phyloP scores from a whole-genome alignment of 92 coral and sea anemone species.

The Porites rus region DNA sequence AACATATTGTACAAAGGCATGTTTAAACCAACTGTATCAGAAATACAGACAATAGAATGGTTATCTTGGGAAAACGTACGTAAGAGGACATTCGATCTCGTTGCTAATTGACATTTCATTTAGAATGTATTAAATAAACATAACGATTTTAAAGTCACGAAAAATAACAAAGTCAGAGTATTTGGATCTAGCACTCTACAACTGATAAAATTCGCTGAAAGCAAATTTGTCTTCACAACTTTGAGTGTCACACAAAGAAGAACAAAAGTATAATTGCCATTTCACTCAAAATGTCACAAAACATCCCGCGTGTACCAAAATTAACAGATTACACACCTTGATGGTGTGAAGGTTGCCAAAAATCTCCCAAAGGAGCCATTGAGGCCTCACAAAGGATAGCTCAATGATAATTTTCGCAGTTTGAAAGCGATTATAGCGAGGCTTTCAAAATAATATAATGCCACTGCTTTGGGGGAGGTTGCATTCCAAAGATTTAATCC shows the following conservation, averaged over 20 bases:
- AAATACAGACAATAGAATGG: neutral
- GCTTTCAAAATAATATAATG: neutral
- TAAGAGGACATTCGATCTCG: neutral
- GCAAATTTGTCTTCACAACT: neutral
- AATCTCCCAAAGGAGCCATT: neutral
- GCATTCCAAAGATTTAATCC: slow-evolving; percentile 12
- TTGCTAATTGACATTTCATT: slow-evolving; percentile 22
- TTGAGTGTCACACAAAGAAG: neutral
- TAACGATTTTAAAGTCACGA: neutral
- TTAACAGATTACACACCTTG: slow-evolving; percentile 8
- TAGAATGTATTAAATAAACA: slow-evolving; percentile 3
- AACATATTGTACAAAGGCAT: slow-evolving; percentile 3
- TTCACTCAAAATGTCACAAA: slow-evolving; percentile 3
- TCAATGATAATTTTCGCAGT: neutral
- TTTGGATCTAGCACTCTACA: neutral
- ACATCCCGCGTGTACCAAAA: slow-evolving; percentile 27
- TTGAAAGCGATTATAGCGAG: neutral
- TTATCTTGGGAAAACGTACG: neutral
- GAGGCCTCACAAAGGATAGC: neutral
- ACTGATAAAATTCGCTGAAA: neutral
- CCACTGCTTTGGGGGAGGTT: neutral
- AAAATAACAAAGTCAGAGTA: slow-evolving; percentile 8
- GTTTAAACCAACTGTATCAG: neutral
- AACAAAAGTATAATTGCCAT: neutral
- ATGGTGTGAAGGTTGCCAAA: slow-evolving; percentile 38